Base-by-base conservation (phyloP, 2,888 invertebrate species). In the Pecten maximus region DNA sequence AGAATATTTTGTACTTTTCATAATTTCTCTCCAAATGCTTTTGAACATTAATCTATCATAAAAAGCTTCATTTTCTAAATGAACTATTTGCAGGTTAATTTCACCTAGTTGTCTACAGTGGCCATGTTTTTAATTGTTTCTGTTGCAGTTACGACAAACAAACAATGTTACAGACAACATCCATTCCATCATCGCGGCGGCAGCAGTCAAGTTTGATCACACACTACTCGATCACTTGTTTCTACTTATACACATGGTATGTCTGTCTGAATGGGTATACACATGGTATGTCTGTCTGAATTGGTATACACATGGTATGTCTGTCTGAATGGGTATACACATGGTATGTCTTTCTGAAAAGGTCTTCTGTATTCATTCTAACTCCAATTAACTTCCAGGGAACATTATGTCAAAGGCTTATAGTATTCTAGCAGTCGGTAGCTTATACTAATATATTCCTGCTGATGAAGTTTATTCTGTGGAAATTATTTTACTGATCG, bases 121-220 rank as follows among this genome's bases (percentile, higher is more conserved):
- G 23, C 23, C 19, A 16, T 0, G 3, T 40, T 40, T n/a, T 44
- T 40, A 40, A 28, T 87, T 28, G 16, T 89, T 89, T n/a, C 50
- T 86, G 50, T 91, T 95, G 15, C 94, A 97, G 96, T 96, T 97
- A 93, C 97, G 97, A 40, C 96, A 97, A 92, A 97, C 97, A 88
- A 97, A 97, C 91, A 97, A 97, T 92, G 97, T 97, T 50, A 97
- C 97, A 40, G 97, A 97, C 93, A 97, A 97, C 94, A 97, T 97
- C 89, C 97, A 97, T 94, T 96, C 96, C 60, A 97, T 97, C 90
- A 97, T 97, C 92, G 97, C 97, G 44, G 97, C 97, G 88, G 97
- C 97, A 88, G 97, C 97, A 19, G 96, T 97, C 48, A 97, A 97
- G 93, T 97, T 97, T 95, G 97, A 96, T 91, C 93, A 96, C 3